phyloP scores from a whole-genome alignment of 2,113 vertebrate genomes.

The Amazona guildingii region DNA sequence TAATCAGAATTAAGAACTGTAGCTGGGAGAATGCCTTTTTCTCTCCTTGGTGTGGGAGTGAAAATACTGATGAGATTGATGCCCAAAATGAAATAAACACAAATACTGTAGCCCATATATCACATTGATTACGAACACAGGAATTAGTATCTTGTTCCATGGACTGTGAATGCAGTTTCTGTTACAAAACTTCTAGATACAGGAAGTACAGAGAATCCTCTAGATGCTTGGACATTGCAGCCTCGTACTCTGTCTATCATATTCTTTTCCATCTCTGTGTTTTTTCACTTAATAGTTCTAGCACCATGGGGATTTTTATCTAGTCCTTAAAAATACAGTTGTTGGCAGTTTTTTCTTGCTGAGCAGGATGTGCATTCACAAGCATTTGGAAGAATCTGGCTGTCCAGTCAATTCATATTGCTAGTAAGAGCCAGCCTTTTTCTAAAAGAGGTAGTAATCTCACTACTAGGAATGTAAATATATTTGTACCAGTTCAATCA shows the following conservation, averaged over 20 bases:
- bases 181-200: background rate
- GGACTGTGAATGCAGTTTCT: background rate
- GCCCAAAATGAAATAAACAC: background rate
- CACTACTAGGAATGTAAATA: background rate
- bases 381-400: background rate
- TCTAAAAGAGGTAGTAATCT: background rate
- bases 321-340: background rate
- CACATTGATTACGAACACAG: background rate
- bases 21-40: background rate
- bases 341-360: background rate
- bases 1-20: background rate
- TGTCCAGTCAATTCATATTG: background rate
- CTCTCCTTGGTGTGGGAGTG: background rate
- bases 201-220: background rate
- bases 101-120: background rate
- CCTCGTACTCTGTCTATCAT: rapidly evolving
- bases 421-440: background rate
- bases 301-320: background rate
- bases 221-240: background rate
- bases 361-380: background rate
- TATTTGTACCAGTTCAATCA: background rate
- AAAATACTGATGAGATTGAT: background rate
- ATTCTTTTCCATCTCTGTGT: background rate
- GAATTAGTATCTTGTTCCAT: background rate
- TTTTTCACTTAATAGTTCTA: background rate